A percentile compares a stretch with the other conserved stretches of the same genome.
Evolutionary conservation across 2,888 invertebrate species (phyloP).

Genomic region (Zhuqinia jingwanae): DNA sequence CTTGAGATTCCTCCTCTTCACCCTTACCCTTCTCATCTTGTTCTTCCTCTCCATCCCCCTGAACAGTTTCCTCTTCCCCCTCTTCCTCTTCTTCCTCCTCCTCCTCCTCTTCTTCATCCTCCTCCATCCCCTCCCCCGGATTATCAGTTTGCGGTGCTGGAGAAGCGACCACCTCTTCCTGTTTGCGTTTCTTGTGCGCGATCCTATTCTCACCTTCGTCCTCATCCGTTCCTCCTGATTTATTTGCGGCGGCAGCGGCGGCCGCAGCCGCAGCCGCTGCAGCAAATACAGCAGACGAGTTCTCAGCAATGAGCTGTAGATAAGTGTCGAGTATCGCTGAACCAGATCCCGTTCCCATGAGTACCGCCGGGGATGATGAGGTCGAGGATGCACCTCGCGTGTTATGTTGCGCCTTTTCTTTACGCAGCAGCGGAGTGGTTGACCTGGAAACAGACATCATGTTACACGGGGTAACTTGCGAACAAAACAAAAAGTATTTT

Average conservation of each 20-base stretch:
- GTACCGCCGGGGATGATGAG: slow-evolving; percentile 6
- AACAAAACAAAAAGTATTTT: neutral
- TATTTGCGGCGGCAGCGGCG: slow-evolving; percentile 14
- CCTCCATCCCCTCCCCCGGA: too few relatives aligned
- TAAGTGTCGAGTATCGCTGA: slow-evolving; percentile 93
- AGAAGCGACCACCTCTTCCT: neutral
- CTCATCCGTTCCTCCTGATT: neutral
- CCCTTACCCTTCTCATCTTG: neutral
- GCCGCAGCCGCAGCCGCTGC: slow-evolving; percentile 80
- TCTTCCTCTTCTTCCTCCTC: slow-evolving; percentile 18
- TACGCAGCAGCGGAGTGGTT: too few relatives aligned
- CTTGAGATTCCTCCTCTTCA: neutral
- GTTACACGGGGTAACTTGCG: neutral
- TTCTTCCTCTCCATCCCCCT: too few relatives aligned
- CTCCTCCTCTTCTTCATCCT: neutral
- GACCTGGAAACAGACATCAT: too few relatives aligned
- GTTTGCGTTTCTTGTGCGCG: neutral
- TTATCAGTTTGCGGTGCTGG: too few relatives aligned
- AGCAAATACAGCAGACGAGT: slow-evolving; percentile 85
- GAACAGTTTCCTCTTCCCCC: neutral
- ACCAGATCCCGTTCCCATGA: slow-evolving; percentile 83
- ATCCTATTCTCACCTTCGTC: neutral
- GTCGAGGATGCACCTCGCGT: neutral
- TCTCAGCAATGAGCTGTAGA: slow-evolving; percentile 93
- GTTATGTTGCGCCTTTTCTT: too few relatives aligned